Evolutionary conservation across 1,140 invertebrate genomes (phyloP).

Genomic region (Drosophila nasuta): DNA sequence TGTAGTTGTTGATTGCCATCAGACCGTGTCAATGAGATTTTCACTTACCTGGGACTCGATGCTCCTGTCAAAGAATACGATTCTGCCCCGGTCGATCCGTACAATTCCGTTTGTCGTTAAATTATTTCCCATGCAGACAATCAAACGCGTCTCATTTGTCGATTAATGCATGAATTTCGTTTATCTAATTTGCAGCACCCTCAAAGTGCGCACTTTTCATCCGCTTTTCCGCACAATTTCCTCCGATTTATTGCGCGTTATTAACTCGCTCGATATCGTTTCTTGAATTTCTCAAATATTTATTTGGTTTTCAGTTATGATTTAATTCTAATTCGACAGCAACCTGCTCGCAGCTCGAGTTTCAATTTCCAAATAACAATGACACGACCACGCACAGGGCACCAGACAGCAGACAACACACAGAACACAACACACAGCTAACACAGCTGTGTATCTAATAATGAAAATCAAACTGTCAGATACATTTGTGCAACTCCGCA

Average conservation of each 20-base stretch:
- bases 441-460: slow-evolving; percentile 77
- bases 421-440: slow-evolving; percentile 61
- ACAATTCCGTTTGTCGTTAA: slow-evolving; percentile 42
- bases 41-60: slow-evolving; percentile 54
- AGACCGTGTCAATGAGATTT: slow-evolving; percentile 7
- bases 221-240: not conserved
- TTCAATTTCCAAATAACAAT: slow-evolving; percentile 52
- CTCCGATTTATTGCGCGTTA: not conserved
- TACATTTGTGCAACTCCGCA: slow-evolving; percentile 55
- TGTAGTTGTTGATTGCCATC: not conserved
- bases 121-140: slow-evolving; percentile 65
- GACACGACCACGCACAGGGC: slow-evolving; percentile 43
- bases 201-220: slow-evolving; percentile 15
- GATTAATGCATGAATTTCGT: slow-evolving; percentile 9
- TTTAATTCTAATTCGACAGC: slow-evolving; percentile 58
- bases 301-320: slow-evolving; percentile 6
- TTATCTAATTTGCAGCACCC: not conserved
- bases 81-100: slow-evolving; percentile 54
- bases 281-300: slow-evolving; percentile 5
- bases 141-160: slow-evolving; percentile 12
- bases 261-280: not conserved
- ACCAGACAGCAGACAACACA: not conserved
- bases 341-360: slow-evolving; percentile 58
- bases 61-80: slow-evolving; percentile 48
- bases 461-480: slow-evolving; percentile 66